Base-by-base conservation (phyloP, 1,140 invertebrate species). In the Tribolium madens region DNA sequence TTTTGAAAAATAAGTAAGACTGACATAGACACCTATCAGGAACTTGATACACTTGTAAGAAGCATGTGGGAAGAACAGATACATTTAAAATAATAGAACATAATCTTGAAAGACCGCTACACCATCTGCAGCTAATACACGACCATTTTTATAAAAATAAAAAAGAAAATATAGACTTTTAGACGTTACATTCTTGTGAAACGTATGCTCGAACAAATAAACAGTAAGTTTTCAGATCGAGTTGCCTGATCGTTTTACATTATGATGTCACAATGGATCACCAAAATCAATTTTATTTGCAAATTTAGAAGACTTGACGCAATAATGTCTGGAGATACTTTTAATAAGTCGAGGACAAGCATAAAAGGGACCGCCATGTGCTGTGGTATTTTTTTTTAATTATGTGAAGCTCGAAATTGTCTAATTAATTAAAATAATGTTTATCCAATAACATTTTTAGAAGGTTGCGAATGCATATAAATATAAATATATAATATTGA, bases 91-190 rank as follows among this genome's bases (percentile, higher is more conserved):
- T 33, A 64, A 31, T 33, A 64, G 31, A 64, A 64, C 13, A 64
- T 64, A 26, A 64, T 31, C 57, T 64, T 10, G 7, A 12, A 12
- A 64, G 26, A 64, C 17, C 10, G 36, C n/a, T 26, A 64, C 57
- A 64, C 21, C 57, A 64, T 33, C 21, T 64, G 57, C n/a, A 64
- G n/a, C 26, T 64, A 64, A 64, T 64, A 64, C 14, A 64, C 57
- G 31, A 15, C 14, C 14, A 64, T 64, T 57, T 31, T 64, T 21
- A 57, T 57, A 57, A 57, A 57, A 18, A 57, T 18, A 57, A 57
- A 18, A 57, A 21, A 18, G 14, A 57, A 57, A 21, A 17, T 21
- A 17, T 57, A 4, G 7, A 17, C 6, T 5, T 7, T 57, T 57
- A 57, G 7, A 52, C 50, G 9, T 4, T 52, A 47, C 46, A 47